Percentiles rank a stretch among this genome's conserved stretches.
phyloP scores from a whole-genome alignment of 2,113 vertebrate species.

The Datnioides undecimradiatus region DNA sequence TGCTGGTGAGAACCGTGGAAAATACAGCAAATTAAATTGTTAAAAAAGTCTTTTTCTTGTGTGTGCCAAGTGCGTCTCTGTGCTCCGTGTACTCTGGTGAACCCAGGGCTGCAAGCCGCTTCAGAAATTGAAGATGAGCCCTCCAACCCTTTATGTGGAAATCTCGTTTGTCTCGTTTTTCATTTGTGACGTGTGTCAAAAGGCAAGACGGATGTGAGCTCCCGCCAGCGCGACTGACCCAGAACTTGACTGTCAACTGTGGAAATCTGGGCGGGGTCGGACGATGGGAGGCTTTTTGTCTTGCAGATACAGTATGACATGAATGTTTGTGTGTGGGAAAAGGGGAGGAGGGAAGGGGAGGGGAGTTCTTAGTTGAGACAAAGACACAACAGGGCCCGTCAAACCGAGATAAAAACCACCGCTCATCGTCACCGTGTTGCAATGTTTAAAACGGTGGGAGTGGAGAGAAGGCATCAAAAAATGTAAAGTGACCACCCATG shows the following conservation, averaged over 20 bases:
- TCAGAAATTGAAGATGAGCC: constrained; percentile 37
- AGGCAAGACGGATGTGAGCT: constrained; percentile 60
- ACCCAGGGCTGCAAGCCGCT: constrained; percentile 6
- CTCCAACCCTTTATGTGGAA: constrained; percentile 47
- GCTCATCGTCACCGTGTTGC: constrained; percentile 22
- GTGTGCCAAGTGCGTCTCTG: constrained; percentile 1
- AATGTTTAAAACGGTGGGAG: constrained; percentile 43
- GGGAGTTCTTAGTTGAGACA: constrained; percentile 25
- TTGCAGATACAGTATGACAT: constrained; percentile 55
- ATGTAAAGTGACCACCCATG: constrained; percentile 79
- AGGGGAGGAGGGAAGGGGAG: too few relatives aligned
- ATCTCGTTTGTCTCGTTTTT: constrained; percentile 77
- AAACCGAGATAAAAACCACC: constrained; percentile 1
- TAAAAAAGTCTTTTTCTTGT: background rate
- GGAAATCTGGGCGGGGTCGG: constrained; percentile 61
- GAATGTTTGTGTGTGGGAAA: background rate
- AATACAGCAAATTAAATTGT: constrained; percentile 29
- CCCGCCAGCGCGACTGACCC: constrained; percentile 57
- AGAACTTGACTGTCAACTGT: constrained; percentile 71
- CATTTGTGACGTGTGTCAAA: constrained; percentile 52
- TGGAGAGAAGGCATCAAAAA: constrained; percentile 43
- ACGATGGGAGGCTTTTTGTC: constrained; percentile 38
- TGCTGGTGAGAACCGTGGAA: constrained; percentile 34
- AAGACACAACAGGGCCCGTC: constrained; percentile 27
- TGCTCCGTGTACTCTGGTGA: constrained; percentile 5